Evolutionary conservation across 2,797 vertebrate species (phyloP).

Genomic region (Fistularia commersonii): DNA sequence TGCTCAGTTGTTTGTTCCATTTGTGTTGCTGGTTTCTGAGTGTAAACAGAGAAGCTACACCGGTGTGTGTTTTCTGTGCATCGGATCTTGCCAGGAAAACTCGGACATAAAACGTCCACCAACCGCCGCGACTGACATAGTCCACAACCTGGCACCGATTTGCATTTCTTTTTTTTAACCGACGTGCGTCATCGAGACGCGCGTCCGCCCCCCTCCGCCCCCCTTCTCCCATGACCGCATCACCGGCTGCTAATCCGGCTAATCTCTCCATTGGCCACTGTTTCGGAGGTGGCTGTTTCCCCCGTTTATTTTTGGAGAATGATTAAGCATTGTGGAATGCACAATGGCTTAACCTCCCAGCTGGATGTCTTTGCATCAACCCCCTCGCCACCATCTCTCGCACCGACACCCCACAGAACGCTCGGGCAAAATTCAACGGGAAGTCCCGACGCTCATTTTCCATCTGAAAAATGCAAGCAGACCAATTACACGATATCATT

Average conservation of each 20-base stretch:
- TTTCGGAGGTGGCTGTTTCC: slow-evolving; percentile 30
- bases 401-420: slow-evolving; percentile 36
- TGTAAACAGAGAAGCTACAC: too few species aligned
- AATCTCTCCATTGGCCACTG: slow-evolving; percentile 57
- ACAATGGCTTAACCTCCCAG: slow-evolving; percentile 65
- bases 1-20: too few species aligned
- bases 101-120: too few species aligned
- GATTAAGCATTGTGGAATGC: slow-evolving; percentile 61
- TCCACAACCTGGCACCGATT: too few species aligned
- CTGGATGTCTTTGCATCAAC: neutral
- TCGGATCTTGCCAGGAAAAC: too few species aligned
- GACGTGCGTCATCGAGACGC: too few species aligned
- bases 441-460: slow-evolving; percentile 21
- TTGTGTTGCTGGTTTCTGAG: too few species aligned
- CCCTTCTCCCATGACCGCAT: too few species aligned
- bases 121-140: too few species aligned
- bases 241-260: slow-evolving; percentile 59
- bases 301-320: slow-evolving; percentile 60
- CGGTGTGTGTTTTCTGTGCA: too few species aligned
- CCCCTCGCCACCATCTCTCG: slow-evolving; percentile 15
- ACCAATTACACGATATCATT: slow-evolving; percentile 51
- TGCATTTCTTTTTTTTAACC: too few species aligned
- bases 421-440: slow-evolving; percentile 16
- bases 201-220: too few species aligned
- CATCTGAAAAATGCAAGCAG: slow-evolving; percentile 29